A percentile compares a stretch with the other conserved stretches of the same genome.
Evolutionary conservation across 2,797 vertebrate genomes (phyloP).

Genomic region (Sus cebifrons): DNA sequence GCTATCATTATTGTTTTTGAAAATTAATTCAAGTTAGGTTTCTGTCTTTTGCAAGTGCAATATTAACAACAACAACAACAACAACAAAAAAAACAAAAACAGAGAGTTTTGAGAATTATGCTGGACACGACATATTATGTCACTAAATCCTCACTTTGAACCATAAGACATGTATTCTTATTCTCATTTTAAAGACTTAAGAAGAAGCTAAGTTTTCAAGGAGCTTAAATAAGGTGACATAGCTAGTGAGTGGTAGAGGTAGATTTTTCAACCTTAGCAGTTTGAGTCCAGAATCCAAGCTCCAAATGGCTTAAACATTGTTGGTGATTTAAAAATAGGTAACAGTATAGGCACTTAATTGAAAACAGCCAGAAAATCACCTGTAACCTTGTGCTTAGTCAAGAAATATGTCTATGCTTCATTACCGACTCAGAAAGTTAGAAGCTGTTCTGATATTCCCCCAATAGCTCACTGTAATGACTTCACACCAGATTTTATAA

Average conservation of each 20-base stretch:
- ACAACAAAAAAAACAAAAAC: not conserved
- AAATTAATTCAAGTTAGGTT: slow-evolving; percentile 37
- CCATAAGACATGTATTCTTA: not conserved
- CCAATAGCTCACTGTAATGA: not conserved
- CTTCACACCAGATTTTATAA: slow-evolving; percentile 46
- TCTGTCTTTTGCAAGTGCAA: slow-evolving; percentile 7
- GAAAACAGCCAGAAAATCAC: slow-evolving; percentile 10
- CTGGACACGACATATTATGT: not conserved
- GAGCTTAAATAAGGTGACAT: not conserved
- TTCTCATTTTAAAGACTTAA: slow-evolving; percentile 1
- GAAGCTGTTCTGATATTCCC: not conserved
- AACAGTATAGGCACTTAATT: not conserved
- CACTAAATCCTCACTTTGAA: slow-evolving; percentile 28
- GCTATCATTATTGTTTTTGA: not conserved
- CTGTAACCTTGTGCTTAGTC: not conserved
- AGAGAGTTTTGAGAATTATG: not conserved
- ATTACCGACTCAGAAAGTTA: not conserved
- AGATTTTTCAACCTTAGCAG: not conserved
- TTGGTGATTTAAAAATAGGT: slow-evolving; percentile 40
- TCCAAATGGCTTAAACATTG: slow-evolving; percentile 51
- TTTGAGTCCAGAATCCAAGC: not conserved
- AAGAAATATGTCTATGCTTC: not conserved
- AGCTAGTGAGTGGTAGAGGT: not conserved
- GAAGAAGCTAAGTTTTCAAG: not conserved
- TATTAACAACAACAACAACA: not conserved